A percentile compares a stretch with the other conserved stretches of the same genome.
Conservation (phyloP, 1,140 invertebrate genomes). For the Cataglyphis hispanica region DNA sequence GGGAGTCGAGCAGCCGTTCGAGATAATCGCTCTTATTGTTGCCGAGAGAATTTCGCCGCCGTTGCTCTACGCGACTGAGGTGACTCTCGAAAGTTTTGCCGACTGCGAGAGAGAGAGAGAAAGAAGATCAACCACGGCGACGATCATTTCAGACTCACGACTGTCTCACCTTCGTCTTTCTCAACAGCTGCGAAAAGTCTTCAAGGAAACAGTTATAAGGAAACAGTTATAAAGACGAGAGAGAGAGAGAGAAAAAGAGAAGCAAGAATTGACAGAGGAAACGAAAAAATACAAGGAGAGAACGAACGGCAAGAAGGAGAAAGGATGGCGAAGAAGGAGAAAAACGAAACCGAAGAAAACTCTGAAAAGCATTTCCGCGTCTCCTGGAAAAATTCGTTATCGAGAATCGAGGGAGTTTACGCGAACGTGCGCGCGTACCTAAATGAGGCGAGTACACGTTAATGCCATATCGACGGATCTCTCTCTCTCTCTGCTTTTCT, state of each 20-base stretch:
- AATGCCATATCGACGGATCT: conserved; percentile 61
- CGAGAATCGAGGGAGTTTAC: conserved; percentile 76
- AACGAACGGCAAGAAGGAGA: conserved; percentile 10
- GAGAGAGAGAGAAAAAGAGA: neutral
- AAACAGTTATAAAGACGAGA: conserved; percentile 59
- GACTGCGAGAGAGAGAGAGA: conserved; percentile 12
- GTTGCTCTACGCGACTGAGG: conserved; percentile 5
- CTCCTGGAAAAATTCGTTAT: conserved; percentile 79
- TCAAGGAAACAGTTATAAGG: conserved; percentile 59
- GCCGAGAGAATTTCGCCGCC: conserved; percentile 67
- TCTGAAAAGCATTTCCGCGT: conserved; percentile 77
- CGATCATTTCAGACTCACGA: conserved; percentile 38
- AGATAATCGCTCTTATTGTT: conserved; percentile 77
- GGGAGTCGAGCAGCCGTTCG: conserved; percentile 1
- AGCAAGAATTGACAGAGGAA: neutral
- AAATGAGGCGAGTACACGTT: conserved; percentile 75
- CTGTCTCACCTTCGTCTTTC: conserved; percentile 19
- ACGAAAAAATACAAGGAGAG: conserved; percentile 5
- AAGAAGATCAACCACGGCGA: neutral
- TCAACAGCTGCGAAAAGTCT: conserved; percentile 63
- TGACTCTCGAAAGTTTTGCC: conserved; percentile 71
- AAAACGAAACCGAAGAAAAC: conserved; percentile 60
- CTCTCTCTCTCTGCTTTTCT: conserved; percentile 15
- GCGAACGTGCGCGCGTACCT: conserved; percentile 76
- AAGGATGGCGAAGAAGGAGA: too few species aligned